Percentiles rank a stretch among this genome's conserved stretches.
Conservation (phyloP, 2,888 invertebrate genomes). For the Euproctis similis region DNA sequence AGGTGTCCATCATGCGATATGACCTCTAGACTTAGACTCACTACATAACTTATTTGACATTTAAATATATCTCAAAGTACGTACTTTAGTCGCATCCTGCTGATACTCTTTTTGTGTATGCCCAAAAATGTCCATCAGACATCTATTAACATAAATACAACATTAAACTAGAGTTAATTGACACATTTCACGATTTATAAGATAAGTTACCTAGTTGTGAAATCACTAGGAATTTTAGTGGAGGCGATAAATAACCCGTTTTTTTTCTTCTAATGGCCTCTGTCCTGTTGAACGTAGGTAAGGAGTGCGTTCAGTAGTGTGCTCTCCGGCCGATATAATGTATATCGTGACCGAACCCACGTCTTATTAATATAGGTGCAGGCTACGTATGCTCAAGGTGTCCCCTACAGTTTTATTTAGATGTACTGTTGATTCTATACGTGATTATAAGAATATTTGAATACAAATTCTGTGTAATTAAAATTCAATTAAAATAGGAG, state of each 20-base stretch:
- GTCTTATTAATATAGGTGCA: conserved; percentile 6
- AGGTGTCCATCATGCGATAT: conserved; percentile 17
- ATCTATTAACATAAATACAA: conserved; percentile 67
- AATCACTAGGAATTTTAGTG: conserved; percentile 39
- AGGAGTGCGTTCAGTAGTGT: conserved; percentile 18
- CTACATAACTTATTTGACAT: conserved; percentile 32
- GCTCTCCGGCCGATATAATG: conserved; percentile 16
- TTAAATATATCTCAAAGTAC: conserved; percentile 40
- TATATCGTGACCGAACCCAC: conserved; percentile 16
- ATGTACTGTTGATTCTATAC: conserved; percentile 4
- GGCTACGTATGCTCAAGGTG: conserved; percentile 11
- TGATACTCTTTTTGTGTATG: conserved; percentile 50
- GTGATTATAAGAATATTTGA: conserved; percentile 3
- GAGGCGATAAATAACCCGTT: conserved; percentile 26
- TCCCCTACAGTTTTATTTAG: conserved; percentile 5
- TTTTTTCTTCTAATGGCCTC: conserved; percentile 36
- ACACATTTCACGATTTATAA: conserved; percentile 71
- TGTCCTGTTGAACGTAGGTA: conserved; percentile 23
- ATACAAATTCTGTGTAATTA: conserved; percentile 1
- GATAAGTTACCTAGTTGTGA: conserved; percentile 42
- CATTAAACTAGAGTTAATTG: conserved; percentile 72
- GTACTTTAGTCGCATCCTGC: conserved; percentile 44
- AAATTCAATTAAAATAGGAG: conserved; percentile 1
- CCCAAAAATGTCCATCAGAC: conserved; percentile 49
- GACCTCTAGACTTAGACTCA: conserved; percentile 14